Evolutionary conservation across 2,888 invertebrate species (phyloP).

Genomic region (Eumacrocentrus americanus): DNA sequence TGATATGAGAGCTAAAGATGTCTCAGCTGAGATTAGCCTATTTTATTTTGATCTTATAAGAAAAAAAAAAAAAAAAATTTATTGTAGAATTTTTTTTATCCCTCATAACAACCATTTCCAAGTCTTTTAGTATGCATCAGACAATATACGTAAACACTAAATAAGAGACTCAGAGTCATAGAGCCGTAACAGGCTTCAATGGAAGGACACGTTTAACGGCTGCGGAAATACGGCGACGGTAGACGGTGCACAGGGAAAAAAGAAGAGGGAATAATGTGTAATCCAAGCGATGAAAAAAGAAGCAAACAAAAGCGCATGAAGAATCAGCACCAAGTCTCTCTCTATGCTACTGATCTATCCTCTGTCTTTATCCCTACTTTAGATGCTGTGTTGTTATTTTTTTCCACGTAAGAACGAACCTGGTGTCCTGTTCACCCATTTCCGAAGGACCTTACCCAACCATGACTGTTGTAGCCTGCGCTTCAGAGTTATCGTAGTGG

Average conservation of each 20-base stretch:
- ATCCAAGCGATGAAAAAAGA: neutral
- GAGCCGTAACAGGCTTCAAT: conserved; percentile 22
- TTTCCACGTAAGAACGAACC: conserved; percentile 35
- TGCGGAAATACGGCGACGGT: conserved; percentile 15
- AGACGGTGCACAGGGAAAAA: conserved; percentile 15
- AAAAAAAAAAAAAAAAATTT: too few species aligned
- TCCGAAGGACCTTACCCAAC: conserved; percentile 58
- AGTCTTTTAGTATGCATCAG: too few species aligned
- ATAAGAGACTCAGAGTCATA: neutral
- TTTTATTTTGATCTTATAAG: too few species aligned
- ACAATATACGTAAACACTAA: conserved; percentile 3
- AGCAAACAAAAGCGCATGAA: conserved; percentile 1
- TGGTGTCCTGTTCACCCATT: conserved; percentile 59
- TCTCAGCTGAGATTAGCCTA: too few species aligned
- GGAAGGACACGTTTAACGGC: conserved; percentile 18
- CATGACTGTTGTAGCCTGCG: conserved; percentile 48
- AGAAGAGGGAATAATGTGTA: conserved; percentile 19
- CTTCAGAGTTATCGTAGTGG: neutral
- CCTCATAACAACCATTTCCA: too few species aligned
- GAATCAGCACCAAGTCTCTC: too few species aligned
- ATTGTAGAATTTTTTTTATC: too few species aligned
- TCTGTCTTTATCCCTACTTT: too few species aligned
- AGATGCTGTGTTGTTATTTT: neutral
- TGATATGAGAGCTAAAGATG: too few species aligned
- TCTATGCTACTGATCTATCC: too few species aligned